These are phyloP conservation scores for Drosophila asahinai DNA, from an alignment of 1,140 invertebrate genomes.

Conservation along the genomic window DNA sequence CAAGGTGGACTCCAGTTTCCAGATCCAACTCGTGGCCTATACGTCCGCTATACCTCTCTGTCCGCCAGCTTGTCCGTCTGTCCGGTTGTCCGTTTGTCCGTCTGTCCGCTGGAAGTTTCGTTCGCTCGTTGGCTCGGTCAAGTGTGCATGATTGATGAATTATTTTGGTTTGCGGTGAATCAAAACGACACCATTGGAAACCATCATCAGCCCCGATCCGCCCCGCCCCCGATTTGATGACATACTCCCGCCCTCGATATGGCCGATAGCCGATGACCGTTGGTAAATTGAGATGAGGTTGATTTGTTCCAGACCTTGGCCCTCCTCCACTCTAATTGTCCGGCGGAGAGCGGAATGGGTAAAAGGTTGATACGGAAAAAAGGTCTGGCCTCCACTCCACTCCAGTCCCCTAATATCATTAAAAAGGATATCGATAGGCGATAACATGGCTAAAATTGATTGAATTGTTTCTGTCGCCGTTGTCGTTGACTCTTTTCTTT, in stretches of 20 bases:
- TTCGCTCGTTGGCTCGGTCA: slow-evolving; percentile 54
- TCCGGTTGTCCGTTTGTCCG: not conserved
- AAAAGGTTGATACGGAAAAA: slow-evolving; percentile 53
- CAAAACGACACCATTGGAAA: slow-evolving; percentile 76
- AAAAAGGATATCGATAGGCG: slow-evolving; percentile 82
- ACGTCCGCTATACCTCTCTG: not conserved
- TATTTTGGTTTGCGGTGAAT: slow-evolving; percentile 83
- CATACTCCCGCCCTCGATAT: slow-evolving; percentile 57
- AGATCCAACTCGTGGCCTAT: not conserved
- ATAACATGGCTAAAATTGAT: slow-evolving; percentile 79
- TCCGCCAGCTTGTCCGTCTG: not conserved
- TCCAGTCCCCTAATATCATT: slow-evolving; percentile 60
- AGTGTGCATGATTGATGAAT: slow-evolving; percentile 83
- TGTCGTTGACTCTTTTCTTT: slow-evolving; percentile 48
- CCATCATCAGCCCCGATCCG: slow-evolving; percentile 15
- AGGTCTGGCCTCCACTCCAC: slow-evolving; percentile 66
- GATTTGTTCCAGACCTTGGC: slow-evolving; percentile 43
- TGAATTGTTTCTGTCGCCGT: slow-evolving; percentile 76
- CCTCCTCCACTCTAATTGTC: slow-evolving; percentile 37
- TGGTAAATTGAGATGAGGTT: slow-evolving; percentile 72
- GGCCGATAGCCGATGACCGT: not conserved
- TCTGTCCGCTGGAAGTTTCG: not conserved
- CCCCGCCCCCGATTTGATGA: slow-evolving; percentile 61
- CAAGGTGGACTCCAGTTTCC: slow-evolving; percentile 10
- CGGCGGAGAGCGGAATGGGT: slow-evolving; percentile 13